phyloP scores from a whole-genome alignment of 2,113 vertebrate species.

The Stercorarius parasiticus region DNA sequence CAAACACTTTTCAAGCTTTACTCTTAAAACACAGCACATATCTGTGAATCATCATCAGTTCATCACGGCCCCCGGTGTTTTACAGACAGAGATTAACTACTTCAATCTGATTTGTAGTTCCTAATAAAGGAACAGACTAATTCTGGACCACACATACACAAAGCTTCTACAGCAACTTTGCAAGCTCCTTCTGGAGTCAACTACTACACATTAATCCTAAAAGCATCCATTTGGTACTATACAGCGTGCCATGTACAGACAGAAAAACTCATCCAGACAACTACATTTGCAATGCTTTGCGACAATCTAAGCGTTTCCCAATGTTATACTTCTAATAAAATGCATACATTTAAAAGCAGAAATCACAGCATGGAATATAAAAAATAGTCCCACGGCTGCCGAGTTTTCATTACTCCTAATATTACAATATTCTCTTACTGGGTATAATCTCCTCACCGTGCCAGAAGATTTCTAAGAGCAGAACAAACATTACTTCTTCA shows the following conservation, averaged over 20 bases:
- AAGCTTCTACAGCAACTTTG: neutral
- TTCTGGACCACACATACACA: neutral
- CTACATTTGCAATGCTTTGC: fast-evolving
- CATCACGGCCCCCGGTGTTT: fast-evolving
- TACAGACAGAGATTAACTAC: neutral
- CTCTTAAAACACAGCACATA: neutral
- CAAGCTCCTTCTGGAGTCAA: neutral
- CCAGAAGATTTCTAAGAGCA: neutral
- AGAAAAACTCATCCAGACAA: neutral
- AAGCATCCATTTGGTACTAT: neutral
- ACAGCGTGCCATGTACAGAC: neutral
- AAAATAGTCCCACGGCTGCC: fast-evolving
- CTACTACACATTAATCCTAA: neutral
- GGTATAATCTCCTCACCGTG: neutral
- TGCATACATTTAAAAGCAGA: neutral
- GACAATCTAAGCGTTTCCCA: neutral
- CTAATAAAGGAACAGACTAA: neutral
- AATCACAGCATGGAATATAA: neutral
- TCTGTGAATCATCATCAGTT: neutral
- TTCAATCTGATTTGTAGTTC: neutral
- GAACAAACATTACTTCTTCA: neutral
- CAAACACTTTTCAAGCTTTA: neutral
- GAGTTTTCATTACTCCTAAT: neutral
- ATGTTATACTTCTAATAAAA: neutral
- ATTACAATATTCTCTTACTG: neutral